These are phyloP conservation scores for Uropsilus gracilis DNA, from an alignment of 2,113 vertebrate genomes.

Conservation along the genomic window DNA sequence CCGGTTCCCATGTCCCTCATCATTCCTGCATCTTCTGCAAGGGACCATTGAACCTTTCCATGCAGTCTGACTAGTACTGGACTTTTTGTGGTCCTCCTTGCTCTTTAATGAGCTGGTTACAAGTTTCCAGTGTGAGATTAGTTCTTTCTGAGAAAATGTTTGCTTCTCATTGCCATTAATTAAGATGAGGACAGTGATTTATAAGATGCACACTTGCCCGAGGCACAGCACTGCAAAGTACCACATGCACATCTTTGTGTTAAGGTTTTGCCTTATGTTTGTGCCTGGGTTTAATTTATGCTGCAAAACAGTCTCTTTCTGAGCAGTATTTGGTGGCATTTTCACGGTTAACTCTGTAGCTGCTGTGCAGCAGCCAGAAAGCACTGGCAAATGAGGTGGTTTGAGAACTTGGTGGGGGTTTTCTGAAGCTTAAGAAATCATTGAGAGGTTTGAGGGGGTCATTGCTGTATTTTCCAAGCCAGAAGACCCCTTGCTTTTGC, in stretches of 20 bases:
- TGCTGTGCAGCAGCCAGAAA: neutral
- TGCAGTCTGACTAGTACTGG: neutral
- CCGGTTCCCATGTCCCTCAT: neutral
- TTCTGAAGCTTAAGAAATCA: constrained; percentile 28
- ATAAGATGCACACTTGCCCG: neutral
- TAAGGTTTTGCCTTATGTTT: neutral
- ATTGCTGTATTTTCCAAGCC: neutral
- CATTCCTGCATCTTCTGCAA: neutral
- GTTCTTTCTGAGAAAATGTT: neutral
- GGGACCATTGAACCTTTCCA: neutral
- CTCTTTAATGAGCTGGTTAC: neutral
- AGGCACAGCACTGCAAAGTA: neutral
- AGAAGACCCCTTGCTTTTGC: neutral
- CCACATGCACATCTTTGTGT: neutral
- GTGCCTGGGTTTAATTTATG: neutral
- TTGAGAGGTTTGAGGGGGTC: neutral
- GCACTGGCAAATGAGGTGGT: neutral
- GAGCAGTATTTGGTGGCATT: neutral
- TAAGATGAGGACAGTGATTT: neutral
- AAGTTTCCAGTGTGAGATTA: neutral
- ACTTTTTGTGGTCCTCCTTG: neutral
- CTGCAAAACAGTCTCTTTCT: constrained; percentile 16
- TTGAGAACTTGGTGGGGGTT: neutral
- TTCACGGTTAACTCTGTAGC: neutral
- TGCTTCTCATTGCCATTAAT: neutral